phyloP scores from a whole-genome alignment of 2,113 vertebrate species.

The Anolis sagrei region DNA sequence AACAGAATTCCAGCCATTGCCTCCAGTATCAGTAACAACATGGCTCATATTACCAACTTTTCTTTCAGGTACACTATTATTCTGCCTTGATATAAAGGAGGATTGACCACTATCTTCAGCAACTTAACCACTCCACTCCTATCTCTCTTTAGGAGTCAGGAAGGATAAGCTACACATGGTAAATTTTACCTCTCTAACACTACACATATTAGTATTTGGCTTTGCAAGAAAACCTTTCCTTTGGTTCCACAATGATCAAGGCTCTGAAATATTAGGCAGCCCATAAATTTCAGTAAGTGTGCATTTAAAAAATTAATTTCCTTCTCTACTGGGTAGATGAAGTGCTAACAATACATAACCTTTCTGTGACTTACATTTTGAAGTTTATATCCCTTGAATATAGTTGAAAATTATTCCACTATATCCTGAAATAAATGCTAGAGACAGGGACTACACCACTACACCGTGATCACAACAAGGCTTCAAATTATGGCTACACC shows the following conservation, averaged over 20 bases:
- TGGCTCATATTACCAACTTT: no score
- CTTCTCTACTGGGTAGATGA: conserved; percentile 12
- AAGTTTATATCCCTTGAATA: not conserved
- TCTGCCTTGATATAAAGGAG: no score
- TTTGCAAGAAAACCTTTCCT: conserved; percentile 23
- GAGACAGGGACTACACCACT: not conserved
- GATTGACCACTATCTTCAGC: no score
- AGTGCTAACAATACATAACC: conserved; percentile 21
- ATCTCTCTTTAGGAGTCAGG: no score
- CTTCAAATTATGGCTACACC: not conserved
- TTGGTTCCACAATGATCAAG: not conserved
- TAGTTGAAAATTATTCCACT: not conserved
- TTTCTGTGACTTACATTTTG: conserved; percentile 28
- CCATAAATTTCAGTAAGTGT: conserved; percentile 33
- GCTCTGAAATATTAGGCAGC: not conserved
- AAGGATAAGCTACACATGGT: no score
- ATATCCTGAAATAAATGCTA: not conserved
- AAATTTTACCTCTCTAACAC: no score
- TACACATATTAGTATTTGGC: not conserved
- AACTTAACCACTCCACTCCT: no score
- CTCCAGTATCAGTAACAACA: no score
- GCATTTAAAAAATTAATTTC: conserved; percentile 35
- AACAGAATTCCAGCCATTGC: no score
- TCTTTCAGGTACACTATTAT: no score
- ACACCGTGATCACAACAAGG: not conserved